Evolutionary conservation across 2,113 vertebrate genomes (phyloP).

Genomic region (Salvator merianae): DNA sequence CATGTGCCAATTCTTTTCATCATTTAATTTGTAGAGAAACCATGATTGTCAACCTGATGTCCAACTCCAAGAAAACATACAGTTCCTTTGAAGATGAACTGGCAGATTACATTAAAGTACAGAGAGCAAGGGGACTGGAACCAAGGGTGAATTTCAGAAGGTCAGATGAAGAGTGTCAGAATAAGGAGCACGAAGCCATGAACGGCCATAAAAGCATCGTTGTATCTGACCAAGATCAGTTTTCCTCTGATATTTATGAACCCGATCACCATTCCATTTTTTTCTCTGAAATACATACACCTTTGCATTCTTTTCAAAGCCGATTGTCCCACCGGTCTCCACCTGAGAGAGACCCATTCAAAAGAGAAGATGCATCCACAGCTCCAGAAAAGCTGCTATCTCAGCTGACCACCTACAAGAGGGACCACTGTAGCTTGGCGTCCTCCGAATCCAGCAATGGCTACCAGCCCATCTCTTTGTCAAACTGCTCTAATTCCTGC

Average conservation of each 20-base stretch:
- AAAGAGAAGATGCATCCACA: slow-evolving; percentile 26
- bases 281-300: slow-evolving; percentile 26
- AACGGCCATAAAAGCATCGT: not conserved
- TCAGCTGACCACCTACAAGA: slow-evolving; percentile 34
- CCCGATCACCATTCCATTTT: slow-evolving; percentile 38
- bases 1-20: not conserved
- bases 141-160: slow-evolving; percentile 71
- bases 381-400: slow-evolving; percentile 41
- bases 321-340: slow-evolving; percentile 30
- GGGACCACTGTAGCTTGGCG: slow-evolving; percentile 48
- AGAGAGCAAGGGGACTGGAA: slow-evolving; percentile 78
- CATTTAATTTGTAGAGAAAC: slow-evolving; percentile 74
- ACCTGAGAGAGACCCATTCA: slow-evolving; percentile 25
- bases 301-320: slow-evolving; percentile 42
- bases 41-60: slow-evolving; percentile 68
- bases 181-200: slow-evolving; percentile 38
- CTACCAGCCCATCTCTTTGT: slow-evolving; percentile 45
- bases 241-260: slow-evolving; percentile 18
- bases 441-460: slow-evolving; percentile 59
- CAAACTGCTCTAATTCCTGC: slow-evolving; percentile 48
- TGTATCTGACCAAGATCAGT: slow-evolving; percentile 37
- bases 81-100: slow-evolving; percentile 84
- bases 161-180: slow-evolving; percentile 48
- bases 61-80: slow-evolving; percentile 78
- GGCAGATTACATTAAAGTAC: slow-evolving; percentile 81